A percentile compares a stretch with the other conserved stretches of the same genome.
Conservation (phyloP, 2,888 invertebrate genomes). For the Cotesia congregata region DNA sequence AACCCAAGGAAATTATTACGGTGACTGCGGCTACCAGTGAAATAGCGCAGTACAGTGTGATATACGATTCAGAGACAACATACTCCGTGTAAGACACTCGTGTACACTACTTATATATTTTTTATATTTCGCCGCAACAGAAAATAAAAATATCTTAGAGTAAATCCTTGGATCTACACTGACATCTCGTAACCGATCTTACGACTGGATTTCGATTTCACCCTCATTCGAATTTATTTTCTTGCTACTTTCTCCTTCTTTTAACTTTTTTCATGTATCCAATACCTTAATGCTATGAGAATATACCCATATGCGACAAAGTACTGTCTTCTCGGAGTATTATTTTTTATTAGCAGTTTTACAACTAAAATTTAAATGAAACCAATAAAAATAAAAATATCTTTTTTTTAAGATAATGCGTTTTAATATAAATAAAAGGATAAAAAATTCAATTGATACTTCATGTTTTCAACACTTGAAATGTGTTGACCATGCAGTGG, state of each 20-base stretch:
- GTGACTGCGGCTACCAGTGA: conserved; percentile 23
- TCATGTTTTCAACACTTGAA: conserved; percentile 2
- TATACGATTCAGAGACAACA: conserved; percentile 44
- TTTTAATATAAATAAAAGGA: background rate
- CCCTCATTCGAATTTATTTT: conserved; percentile 15
- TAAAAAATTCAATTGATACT: background rate
- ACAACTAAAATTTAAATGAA: background rate
- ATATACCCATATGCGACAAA: conserved; percentile 1
- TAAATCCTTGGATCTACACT: conserved; percentile 41
- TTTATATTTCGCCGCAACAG: background rate
- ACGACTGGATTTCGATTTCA: conserved; percentile 42
- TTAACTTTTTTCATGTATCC: background rate
- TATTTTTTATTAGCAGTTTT: background rate
- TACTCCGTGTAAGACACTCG: conserved; percentile 16
- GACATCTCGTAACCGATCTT: conserved; percentile 44
- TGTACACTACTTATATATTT: conserved; percentile 13
- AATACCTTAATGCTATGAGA: background rate
- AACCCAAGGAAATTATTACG: conserved; percentile 42
- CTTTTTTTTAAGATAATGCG: background rate
- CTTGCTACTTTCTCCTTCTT: background rate
- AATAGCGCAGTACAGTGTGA: conserved; percentile 33
- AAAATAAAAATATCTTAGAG: conserved; percentile 35
- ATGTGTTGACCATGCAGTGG: conserved; percentile 4
- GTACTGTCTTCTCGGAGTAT: background rate
- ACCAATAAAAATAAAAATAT: background rate